Conservation (phyloP, 2,113 vertebrate genomes). For the Ammodytes marinus region DNA sequence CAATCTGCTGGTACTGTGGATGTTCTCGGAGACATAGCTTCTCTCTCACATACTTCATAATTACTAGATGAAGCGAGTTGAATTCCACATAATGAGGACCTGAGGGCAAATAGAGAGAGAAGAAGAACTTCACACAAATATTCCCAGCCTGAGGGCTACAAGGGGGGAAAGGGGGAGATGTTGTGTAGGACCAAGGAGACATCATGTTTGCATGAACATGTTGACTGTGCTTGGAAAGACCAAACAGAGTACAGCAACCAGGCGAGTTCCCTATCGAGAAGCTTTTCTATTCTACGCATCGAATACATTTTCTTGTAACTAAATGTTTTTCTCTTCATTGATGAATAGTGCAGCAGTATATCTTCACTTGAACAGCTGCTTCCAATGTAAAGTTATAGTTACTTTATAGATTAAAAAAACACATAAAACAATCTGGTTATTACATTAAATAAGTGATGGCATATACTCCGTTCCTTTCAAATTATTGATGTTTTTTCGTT, state of each 20-base stretch:
- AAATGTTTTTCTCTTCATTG: background rate
- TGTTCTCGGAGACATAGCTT: conserved; percentile 15
- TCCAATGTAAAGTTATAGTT: background rate
- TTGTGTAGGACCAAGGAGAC: conserved; percentile 22
- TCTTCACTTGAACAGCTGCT: background rate
- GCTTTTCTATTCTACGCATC: background rate
- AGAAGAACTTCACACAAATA: conserved; percentile 45
- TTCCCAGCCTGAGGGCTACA: conserved; percentile 2
- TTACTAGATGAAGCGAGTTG: conserved; percentile 51
- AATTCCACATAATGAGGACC: conserved; percentile 72
- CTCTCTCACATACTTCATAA: conserved; percentile 51
- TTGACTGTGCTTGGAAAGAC: background rate
- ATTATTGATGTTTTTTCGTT: conserved; percentile 4
- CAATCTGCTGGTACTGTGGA: conserved; percentile 17
- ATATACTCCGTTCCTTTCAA: background rate
- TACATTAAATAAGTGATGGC: conserved; percentile 31
- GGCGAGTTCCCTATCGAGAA: background rate
- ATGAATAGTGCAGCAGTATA: background rate
- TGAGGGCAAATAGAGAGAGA: conserved; percentile 44
- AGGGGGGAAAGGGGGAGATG: background rate
- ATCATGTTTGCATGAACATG: conserved; percentile 21
- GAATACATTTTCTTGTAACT: background rate
- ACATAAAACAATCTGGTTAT: conserved; percentile 45
- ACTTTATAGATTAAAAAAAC: background rate
- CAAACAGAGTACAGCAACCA: background rate